Conservation (phyloP, 2,797 vertebrate species). For the Acestrorhynchus altus region DNA sequence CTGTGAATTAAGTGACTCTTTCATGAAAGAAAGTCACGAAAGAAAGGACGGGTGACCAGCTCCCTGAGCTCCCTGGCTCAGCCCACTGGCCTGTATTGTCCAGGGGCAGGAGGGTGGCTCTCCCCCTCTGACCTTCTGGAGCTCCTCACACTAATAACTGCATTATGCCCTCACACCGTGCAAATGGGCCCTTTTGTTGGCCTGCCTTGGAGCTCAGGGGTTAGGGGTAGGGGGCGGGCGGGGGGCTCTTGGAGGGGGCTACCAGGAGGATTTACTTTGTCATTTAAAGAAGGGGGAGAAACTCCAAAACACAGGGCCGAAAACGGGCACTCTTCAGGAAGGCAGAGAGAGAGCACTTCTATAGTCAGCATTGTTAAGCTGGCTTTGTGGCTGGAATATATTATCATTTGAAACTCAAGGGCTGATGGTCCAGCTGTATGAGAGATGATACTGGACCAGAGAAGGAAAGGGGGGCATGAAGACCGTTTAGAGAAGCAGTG, state of each 20-base stretch:
- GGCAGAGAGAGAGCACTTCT: constrained; percentile 54
- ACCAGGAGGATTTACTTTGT: constrained; percentile 64
- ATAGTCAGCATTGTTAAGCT: constrained; percentile 56
- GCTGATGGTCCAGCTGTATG: constrained; percentile 43
- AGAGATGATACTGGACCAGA: constrained; percentile 45
- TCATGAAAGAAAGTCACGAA: constrained; percentile 47
- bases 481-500: constrained; percentile 38
- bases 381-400: constrained; percentile 65
- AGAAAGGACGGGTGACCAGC: constrained; percentile 56
- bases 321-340: constrained; percentile 48
- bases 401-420: constrained; percentile 54
- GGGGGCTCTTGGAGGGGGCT: constrained; percentile 51
- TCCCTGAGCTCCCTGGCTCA: constrained; percentile 50
- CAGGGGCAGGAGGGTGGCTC: constrained; percentile 55
- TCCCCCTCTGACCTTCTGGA: constrained; percentile 59
- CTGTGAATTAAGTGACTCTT: constrained; percentile 48
- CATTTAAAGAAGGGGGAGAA: constrained; percentile 63
- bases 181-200: constrained; percentile 68
- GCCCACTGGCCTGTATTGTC: constrained; percentile 60
- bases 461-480: background rate
- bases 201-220: constrained; percentile 57
- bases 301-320: constrained; percentile 50
- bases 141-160: constrained; percentile 66
- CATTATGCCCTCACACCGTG: constrained; percentile 66
- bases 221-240: constrained; percentile 45